Percentiles rank a stretch among this genome's conserved stretches.
Evolutionary conservation across 2,113 vertebrate species (phyloP).

Genomic region (Psophia crepitans): DNA sequence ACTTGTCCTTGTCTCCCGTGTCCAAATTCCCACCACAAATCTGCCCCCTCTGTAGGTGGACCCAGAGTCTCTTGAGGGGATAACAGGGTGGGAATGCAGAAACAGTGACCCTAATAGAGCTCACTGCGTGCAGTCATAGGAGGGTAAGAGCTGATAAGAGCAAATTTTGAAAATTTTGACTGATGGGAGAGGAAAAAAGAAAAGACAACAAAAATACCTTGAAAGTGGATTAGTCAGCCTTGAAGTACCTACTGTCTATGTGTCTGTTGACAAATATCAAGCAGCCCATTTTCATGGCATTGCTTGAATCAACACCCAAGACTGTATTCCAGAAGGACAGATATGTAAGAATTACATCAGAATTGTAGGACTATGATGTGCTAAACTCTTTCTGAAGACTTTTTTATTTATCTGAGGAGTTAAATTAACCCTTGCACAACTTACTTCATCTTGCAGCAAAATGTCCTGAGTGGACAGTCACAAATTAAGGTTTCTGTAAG

Average conservation of each 20-base stretch:
- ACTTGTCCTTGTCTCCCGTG: not conserved
- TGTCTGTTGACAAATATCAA: not conserved
- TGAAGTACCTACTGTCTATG: not conserved
- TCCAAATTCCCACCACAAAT: not conserved
- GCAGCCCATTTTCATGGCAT: not conserved
- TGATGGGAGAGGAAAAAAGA: not conserved
- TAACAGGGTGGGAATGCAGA: not conserved
- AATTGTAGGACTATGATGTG: not conserved
- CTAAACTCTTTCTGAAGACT: not conserved
- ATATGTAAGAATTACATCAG: not conserved
- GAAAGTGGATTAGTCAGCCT: not conserved
- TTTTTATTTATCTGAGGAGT: not conserved
- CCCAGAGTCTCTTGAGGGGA: not conserved
- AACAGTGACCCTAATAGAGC: not conserved
- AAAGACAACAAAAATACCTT: not conserved
- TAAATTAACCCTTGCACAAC: not conserved
- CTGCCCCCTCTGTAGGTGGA: not conserved
- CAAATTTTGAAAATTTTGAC: not conserved
- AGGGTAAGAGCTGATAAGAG: not conserved
- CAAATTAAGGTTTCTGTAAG: not conserved
- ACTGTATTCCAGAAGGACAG: not conserved
- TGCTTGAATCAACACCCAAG: not conserved
- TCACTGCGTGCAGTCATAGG: not conserved
- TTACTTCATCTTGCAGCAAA: not conserved
- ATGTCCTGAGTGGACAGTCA: not conserved